Evolutionary conservation across 1,140 invertebrate genomes (phyloP).

Genomic region (Rhysida immarginata): DNA sequence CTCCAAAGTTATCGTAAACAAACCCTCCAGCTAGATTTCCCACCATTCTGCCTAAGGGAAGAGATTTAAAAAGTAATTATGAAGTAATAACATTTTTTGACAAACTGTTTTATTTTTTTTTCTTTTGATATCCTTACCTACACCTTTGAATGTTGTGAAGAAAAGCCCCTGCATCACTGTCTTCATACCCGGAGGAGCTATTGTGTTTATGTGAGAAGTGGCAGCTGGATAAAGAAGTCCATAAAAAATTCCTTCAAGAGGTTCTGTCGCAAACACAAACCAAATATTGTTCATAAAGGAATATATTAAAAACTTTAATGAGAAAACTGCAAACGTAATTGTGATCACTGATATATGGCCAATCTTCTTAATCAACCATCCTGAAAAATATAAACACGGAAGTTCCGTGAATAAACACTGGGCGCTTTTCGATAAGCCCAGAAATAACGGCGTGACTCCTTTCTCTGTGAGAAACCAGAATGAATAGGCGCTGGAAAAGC

Average conservation of each 20-base stretch:
- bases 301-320: neutral
- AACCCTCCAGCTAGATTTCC: constrained; percentile 1
- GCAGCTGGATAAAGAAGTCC: neutral
- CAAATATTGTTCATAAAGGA: neutral
- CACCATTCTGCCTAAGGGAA: neutral
- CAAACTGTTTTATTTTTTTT: neutral
- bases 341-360: neutral
- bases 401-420: neutral
- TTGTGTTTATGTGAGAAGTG: neutral
- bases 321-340: neutral
- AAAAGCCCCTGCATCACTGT: neutral
- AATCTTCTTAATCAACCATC: constrained; percentile 2
- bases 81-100: neutral
- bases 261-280: neutral
- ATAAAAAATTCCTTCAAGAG: neutral
- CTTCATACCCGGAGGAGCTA: neutral
- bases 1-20: neutral
- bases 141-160: constrained; percentile 1
- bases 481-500: neutral
- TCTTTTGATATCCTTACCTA: constrained; percentile 1
- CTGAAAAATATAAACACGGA: constrained; percentile 2
- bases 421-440: neutral
- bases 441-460: neutral
- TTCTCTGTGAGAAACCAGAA: neutral
- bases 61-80: neutral